Evolutionary conservation across 2,797 vertebrate species (phyloP), one percentile per base, ranked within the genome.

Genomic region (Rhabdomys pumilio): DNA sequence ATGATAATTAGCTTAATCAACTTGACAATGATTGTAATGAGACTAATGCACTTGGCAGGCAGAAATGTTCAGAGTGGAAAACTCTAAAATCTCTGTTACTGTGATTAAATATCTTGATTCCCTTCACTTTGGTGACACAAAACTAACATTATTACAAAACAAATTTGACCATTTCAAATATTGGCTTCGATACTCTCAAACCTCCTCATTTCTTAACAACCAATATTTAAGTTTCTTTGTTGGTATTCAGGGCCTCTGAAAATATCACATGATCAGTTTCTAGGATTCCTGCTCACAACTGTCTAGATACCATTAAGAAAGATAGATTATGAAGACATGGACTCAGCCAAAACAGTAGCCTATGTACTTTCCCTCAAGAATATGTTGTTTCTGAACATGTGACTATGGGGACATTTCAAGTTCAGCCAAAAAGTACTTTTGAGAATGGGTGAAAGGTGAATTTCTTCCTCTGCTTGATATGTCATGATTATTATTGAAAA

Each of bases 1-100:
- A 59, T 57, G 57, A 75, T 90, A 89, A 94, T 94, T 57, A 95
- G 38, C 12, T 84, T 93, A 87, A 91, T 95, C 85, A 96, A 92
- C 26, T 89, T 93, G 41, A 72, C 82, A 90, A 95, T 90, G 38
- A 83, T 67, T 94, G 34, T 76, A 93, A 93, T 95, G 89, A 95
- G 81, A 82, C 55, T 83, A 96, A 97, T 75, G 57, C 17, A 77
- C 59, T 97, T 96, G 72, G 31, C 72, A 94, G 13, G 61, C 91
- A 77, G 38, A 67, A 55, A 61, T 34, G 3, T 61, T 84, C 29
- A 75, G 50, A 79, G 75, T 47, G 2, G 17, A 96, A 50, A 63
- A 44, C 41, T 87, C 31, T 81, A 84, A 80, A 94, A 92, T 89
- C 67, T 83, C 7, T 15, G 76, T 95, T 95, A 79, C 44, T 90